Base-by-base conservation (phyloP, 2,888 invertebrate species). In the Anticlea derivata region DNA sequence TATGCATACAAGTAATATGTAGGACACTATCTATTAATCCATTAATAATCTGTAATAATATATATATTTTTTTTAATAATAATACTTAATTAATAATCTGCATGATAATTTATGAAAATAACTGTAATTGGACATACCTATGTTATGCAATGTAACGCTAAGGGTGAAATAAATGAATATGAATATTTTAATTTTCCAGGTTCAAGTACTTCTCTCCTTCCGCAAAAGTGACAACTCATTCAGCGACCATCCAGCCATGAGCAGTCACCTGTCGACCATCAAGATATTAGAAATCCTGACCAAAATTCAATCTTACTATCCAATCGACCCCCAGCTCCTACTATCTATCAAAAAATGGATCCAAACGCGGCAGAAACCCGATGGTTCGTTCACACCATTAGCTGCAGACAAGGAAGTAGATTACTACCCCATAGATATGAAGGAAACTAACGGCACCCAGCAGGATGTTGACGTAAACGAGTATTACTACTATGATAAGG, bases 171-270 rank as follows among this genome's bases (percentile, higher is more conserved):
- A n/a, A n/a, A n/a, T n/a, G n/a, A n/a, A n/a, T n/a, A n/a, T n/a
- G n/a, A n/a, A n/a, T n/a, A n/a, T n/a, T n/a, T n/a, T n/a, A n/a
- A n/a, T n/a, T 17, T 17, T 17, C 17, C 80, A 93, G 92, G 92
- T 93, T 1, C 93, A 94, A 83, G 84, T 92, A 0, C 85, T 94
- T 4, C 76, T 94, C 1, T 92, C 93, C 0, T 94, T 93, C 76
- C 87, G 93, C 5, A 93, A 93, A 70, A 87, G 78, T n/a, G 94
- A 94, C 70, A 93, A 93, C 60, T 94, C 93, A 0, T 94, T 94
- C 72, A 93, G 94, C 48, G 94, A 94, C 49, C 94, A 94, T 55
- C 93, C 92, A 54, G 92, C 92, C 63, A 86, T 93, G 68, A 92
- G 92, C 49, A 93, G 93, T 60, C 93, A 93, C 58, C 76, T 92